A percentile compares a stretch with the other conserved stretches of the same genome.
phyloP scores from a whole-genome alignment of 2,888 invertebrate genomes.

The Antheraea yamamai region DNA sequence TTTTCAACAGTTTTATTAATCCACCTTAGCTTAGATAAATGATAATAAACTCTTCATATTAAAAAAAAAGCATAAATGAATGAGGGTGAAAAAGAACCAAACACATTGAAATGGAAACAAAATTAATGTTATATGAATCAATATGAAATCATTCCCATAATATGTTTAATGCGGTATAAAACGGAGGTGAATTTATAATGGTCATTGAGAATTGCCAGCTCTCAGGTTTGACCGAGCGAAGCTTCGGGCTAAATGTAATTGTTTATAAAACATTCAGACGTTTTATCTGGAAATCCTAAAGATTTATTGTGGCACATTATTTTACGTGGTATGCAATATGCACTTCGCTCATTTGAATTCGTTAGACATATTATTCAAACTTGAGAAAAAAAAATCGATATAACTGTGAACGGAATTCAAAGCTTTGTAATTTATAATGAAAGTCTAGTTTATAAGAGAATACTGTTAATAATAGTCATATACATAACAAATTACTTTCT shows the following conservation, averaged over 20 bases:
- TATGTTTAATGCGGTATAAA: background rate
- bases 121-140: background rate
- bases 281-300: slow-evolving; percentile 14
- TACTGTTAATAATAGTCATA: background rate
- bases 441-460: background rate
- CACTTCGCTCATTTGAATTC: slow-evolving; percentile 14
- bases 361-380: slow-evolving; percentile 10
- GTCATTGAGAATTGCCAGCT: background rate
- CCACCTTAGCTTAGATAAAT: no score
- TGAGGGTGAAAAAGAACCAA: no score
- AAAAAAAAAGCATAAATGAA: no score
- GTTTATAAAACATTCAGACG: slow-evolving; percentile 13
- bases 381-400: slow-evolving; percentile 8
- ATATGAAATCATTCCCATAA: background rate
- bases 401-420: background rate
- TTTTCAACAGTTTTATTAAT: no score
- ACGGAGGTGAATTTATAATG: background rate
- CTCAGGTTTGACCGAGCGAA: background rate
- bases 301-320: slow-evolving; percentile 15
- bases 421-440: background rate
- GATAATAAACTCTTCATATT: no score
- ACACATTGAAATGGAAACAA: no score
- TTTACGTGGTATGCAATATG: slow-evolving; percentile 7
- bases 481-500: background rate
- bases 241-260: slow-evolving; percentile 8